Evolutionary conservation across 1,140 invertebrate species (phyloP).

Genomic region (Penaeus indicus): DNA sequence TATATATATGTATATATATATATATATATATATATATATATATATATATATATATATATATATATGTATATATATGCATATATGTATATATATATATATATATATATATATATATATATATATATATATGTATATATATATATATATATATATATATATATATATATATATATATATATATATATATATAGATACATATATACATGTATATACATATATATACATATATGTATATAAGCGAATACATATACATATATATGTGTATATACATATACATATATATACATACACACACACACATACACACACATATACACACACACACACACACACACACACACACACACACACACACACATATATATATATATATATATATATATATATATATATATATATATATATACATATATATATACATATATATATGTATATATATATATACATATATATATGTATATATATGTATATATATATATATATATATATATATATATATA

Average conservation of each 20-base stretch:
- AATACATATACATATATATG: not conserved
- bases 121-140: not conserved
- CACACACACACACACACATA: no score
- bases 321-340: no score
- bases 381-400: no score
- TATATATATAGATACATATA: not conserved
- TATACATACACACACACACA: no score
- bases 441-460: no score
- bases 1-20: not conserved
- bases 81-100: not conserved
- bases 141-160: not conserved
- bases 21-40: slow-evolving; percentile 4
- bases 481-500: no score
- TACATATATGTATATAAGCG: not conserved
- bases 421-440: no score
- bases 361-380: no score
- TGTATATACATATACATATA: no score
- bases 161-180: not conserved
- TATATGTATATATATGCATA: not conserved
- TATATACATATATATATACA: no score
- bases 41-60: not conserved
- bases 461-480: no score
- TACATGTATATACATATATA: not conserved
- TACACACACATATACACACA: no score
- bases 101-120: not conserved